Evolutionary conservation across 2,888 invertebrate genomes (phyloP).

Genomic region (Agrotis segetum): DNA sequence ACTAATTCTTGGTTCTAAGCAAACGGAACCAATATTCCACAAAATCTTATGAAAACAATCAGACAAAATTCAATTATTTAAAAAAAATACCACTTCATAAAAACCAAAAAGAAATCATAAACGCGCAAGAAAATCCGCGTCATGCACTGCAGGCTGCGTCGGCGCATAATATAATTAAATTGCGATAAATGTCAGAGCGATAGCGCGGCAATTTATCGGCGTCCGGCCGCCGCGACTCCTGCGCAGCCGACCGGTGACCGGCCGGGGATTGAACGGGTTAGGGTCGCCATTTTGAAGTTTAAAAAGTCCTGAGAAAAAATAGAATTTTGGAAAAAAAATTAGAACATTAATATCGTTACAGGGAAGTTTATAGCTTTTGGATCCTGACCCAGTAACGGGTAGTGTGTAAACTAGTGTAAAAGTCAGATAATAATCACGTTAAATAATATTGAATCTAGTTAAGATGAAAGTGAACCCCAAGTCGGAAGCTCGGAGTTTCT

Average conservation of each 20-base stretch:
- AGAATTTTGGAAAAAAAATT: not conserved
- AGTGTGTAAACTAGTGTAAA: too few relatives aligned
- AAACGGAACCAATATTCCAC: too few relatives aligned
- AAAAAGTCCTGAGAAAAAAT: not conserved
- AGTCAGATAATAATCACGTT: not conserved
- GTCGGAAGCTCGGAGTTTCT: too few relatives aligned
- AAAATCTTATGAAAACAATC: not conserved
- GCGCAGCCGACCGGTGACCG: conserved; percentile 34
- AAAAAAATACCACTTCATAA: not conserved
- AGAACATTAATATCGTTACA: too few relatives aligned
- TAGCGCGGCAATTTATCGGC: conserved; percentile 74
- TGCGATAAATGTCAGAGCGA: conserved; percentile 79
- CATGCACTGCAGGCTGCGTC: conserved; percentile 59
- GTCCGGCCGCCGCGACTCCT: conserved; percentile 55
- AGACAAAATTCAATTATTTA: not conserved
- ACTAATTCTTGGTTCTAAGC: too few relatives aligned
- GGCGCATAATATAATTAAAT: conserved; percentile 84
- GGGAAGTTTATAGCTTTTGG: too few relatives aligned
- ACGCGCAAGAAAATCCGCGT: conserved; percentile 39
- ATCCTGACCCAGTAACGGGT: too few relatives aligned
- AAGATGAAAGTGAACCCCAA: too few relatives aligned
- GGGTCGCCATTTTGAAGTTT: conserved; percentile 6
- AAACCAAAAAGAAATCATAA: conserved; percentile 18
- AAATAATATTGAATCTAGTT: not conserved
- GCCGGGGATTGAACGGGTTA: conserved; percentile 35